A percentile compares a stretch with the other conserved stretches of the same genome.
Conservation (phyloP, 1,140 invertebrate genomes). For the Ostrea edulis region DNA sequence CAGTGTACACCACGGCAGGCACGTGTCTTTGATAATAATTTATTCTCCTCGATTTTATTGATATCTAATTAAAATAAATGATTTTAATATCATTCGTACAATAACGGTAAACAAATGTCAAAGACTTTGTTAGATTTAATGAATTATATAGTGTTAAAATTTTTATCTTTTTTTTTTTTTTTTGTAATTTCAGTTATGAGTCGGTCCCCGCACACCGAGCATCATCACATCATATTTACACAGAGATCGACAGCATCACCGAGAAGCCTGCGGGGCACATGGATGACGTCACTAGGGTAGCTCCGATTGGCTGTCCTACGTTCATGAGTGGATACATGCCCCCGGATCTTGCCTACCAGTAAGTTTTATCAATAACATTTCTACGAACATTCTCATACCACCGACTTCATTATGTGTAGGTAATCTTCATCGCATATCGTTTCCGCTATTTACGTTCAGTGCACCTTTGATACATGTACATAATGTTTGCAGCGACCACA, state of each 20-base stretch:
- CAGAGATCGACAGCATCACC: conserved; percentile 14
- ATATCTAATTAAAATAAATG: neutral
- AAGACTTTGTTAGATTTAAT: neutral
- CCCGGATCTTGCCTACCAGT: neutral
- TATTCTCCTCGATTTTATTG: no score
- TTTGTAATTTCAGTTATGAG: neutral
- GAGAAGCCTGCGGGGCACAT: neutral
- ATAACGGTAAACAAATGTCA: neutral
- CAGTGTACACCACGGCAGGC: conserved; percentile 7
- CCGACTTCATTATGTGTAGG: no score
- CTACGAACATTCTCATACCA: no score
- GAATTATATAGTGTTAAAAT: neutral
- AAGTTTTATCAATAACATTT: conserved; percentile 7
- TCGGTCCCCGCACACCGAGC: neutral
- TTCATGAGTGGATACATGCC: conserved; percentile 12
- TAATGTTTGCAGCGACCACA: neutral
- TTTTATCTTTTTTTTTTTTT: neutral
- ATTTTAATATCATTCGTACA: neutral
- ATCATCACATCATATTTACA: conserved; percentile 5
- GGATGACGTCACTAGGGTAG: conserved; percentile 18
- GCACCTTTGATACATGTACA: neutral
- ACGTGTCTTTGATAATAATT: neutral
- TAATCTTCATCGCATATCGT: no score
- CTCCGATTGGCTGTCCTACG: conserved; percentile 14
- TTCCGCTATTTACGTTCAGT: neutral